Evolutionary conservation across 2,113 vertebrate genomes (phyloP).

Genomic region (Baryphthengus martii): DNA sequence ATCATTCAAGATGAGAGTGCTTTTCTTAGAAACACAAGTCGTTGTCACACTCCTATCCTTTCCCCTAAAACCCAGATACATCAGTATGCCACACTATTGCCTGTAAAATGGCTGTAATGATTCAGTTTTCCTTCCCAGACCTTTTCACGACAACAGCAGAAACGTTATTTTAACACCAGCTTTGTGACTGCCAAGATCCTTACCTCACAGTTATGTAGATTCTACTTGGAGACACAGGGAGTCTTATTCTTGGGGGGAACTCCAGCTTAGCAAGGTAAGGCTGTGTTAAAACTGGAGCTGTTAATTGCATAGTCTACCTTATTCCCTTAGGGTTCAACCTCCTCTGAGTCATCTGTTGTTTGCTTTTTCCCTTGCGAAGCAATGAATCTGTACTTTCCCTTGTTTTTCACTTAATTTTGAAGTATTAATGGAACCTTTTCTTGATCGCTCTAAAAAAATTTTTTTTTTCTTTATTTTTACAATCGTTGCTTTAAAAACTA

Average conservation of each 20-base stretch:
- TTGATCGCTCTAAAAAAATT: no score
- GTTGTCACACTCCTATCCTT: background rate
- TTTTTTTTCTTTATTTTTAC: background rate
- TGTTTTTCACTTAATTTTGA: background rate
- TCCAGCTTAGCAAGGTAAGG: background rate
- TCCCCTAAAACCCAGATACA: background rate
- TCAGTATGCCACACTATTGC: background rate
- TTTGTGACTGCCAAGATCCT: background rate
- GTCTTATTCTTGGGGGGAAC: background rate
- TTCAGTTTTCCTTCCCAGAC: background rate
- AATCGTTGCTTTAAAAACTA: background rate
- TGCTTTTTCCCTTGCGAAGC: background rate
- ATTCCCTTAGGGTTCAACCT: background rate
- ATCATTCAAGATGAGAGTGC: background rate
- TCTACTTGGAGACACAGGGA: background rate
- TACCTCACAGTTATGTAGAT: background rate
- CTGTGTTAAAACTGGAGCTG: background rate
- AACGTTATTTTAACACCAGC: background rate
- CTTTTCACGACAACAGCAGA: background rate
- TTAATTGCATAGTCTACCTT: background rate
- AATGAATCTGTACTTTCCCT: background rate
- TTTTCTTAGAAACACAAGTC: slow-evolving; percentile 33
- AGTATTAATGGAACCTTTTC: background rate
- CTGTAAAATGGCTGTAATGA: background rate
- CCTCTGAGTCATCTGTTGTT: background rate